phyloP scores from a whole-genome alignment of 1,140 invertebrate species.

The Drosophila auraria region DNA sequence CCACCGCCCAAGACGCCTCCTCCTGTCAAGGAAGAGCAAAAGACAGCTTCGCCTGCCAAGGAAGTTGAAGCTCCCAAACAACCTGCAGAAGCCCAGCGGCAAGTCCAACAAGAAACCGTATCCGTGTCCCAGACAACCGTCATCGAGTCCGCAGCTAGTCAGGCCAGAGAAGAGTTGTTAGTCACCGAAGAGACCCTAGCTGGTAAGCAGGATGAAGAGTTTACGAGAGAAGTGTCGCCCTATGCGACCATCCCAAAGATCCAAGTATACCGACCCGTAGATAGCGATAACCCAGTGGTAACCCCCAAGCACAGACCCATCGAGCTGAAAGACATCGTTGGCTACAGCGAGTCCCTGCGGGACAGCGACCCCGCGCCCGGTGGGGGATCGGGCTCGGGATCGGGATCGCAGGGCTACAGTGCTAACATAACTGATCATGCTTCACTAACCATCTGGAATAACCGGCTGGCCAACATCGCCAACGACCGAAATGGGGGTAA shows the following conservation, averaged over 20 bases:
- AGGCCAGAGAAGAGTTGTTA: slow-evolving; percentile 19
- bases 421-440: slow-evolving; percentile 77
- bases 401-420: slow-evolving; percentile 42
- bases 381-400: slow-evolving; percentile 34
- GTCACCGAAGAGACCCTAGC: slow-evolving; percentile 42
- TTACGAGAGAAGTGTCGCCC: slow-evolving; percentile 15
- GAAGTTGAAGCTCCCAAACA: slow-evolving; percentile 21
- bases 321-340: slow-evolving; percentile 68
- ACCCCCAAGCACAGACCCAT: slow-evolving; percentile 66
- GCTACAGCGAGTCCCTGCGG: slow-evolving; percentile 71
- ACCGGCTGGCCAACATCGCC: slow-evolving; percentile 65
- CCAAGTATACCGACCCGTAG: slow-evolving; percentile 55
- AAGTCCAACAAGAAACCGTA: slow-evolving; percentile 2
- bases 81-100: background rate
- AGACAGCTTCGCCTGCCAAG: slow-evolving; percentile 35
- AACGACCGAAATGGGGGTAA: slow-evolving; percentile 41
- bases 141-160: slow-evolving; percentile 26
- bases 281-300: slow-evolving; percentile 41
- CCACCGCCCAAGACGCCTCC: slow-evolving; percentile 21
- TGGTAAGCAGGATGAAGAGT: slow-evolving; percentile 60
- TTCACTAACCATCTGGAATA: slow-evolving; percentile 82
- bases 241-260: slow-evolving; percentile 52
- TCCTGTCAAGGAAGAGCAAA: slow-evolving; percentile 13
- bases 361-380: slow-evolving; percentile 56
- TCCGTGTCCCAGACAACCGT: slow-evolving; percentile 6